These are phyloP conservation scores for Cheilosia pagana DNA, from an alignment of 2,888 invertebrate genomes.

Conservation along the genomic window DNA sequence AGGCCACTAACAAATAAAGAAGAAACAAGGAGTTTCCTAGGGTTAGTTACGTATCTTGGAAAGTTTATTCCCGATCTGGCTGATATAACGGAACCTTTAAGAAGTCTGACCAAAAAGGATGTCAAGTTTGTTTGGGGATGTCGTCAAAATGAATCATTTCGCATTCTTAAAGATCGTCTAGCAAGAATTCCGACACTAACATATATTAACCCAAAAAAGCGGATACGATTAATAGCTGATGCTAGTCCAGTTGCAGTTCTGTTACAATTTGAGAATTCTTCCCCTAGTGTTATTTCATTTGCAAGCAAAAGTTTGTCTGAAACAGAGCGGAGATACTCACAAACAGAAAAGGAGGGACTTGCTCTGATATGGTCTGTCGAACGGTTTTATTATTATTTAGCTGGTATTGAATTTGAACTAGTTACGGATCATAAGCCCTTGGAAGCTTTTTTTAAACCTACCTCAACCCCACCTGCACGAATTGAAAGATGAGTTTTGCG, in stretches of 20 bases:
- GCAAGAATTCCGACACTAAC: constrained; percentile 26
- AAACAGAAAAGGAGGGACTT: constrained; percentile 30
- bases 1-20: too few species aligned
- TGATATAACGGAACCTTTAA: constrained; percentile 58
- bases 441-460: too few species aligned
- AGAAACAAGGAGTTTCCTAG: too few species aligned
- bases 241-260: constrained; percentile 38
- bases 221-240: constrained; percentile 34
- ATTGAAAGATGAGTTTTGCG: constrained; percentile 3
- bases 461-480: constrained; percentile 5
- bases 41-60: too few species aligned
- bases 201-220: constrained; percentile 30
- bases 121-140: constrained; percentile 66
- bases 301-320: constrained; percentile 61
- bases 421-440: too few species aligned
- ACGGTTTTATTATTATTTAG: too few species aligned
- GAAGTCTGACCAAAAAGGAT: constrained; percentile 52
- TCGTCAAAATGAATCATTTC: constrained; percentile 55
- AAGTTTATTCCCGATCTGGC: constrained; percentile 49
- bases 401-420: too few species aligned
- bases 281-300: constrained; percentile 52
- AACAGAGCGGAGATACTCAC: constrained; percentile 28
- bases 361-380: too few species aligned
- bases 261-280: constrained; percentile 18
- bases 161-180: constrained; percentile 13